Evolutionary conservation across 1,140 invertebrate species (phyloP).

Genomic region (Polypedilum vanderplanki): DNA sequence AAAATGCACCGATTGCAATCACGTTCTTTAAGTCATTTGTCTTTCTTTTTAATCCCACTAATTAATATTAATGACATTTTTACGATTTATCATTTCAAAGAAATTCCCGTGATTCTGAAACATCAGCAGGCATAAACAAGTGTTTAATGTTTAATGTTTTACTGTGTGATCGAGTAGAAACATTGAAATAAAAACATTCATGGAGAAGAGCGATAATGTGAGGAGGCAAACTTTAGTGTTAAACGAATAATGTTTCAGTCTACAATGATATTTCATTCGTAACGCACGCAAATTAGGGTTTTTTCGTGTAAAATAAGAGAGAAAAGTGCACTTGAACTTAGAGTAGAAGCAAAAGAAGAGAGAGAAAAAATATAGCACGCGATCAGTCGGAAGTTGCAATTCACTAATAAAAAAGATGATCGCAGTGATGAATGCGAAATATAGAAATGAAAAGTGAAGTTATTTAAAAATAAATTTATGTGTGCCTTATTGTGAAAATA

Average conservation of each 20-base stretch:
- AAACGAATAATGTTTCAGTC: conserved; percentile 5
- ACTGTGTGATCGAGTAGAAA: not conserved
- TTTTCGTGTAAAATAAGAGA: not conserved
- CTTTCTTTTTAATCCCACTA: not conserved
- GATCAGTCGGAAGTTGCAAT: conserved; percentile 11
- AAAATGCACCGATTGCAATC: too few relatives aligned
- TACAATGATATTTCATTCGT: conserved; percentile 6
- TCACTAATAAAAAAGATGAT: conserved; percentile 4
- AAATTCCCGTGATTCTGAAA: not conserved
- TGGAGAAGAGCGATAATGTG: not conserved
- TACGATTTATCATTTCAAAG: not conserved
- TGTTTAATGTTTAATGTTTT: not conserved
- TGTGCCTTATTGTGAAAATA: not conserved
- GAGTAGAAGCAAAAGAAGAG: not conserved
- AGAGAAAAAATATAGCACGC: conserved; percentile 1
- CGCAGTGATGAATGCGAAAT: not conserved
- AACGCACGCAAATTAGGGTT: not conserved
- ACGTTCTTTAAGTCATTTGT: too few relatives aligned
- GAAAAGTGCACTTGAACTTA: not conserved
- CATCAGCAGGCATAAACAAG: too few relatives aligned
- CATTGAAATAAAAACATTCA: not conserved
- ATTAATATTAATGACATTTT: not conserved
- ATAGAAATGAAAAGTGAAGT: not conserved
- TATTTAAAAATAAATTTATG: not conserved
- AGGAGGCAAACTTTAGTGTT: too few relatives aligned